Conservation (phyloP, 92 coral and sea anemone genomes). For the Galaxea fascicularis region DNA sequence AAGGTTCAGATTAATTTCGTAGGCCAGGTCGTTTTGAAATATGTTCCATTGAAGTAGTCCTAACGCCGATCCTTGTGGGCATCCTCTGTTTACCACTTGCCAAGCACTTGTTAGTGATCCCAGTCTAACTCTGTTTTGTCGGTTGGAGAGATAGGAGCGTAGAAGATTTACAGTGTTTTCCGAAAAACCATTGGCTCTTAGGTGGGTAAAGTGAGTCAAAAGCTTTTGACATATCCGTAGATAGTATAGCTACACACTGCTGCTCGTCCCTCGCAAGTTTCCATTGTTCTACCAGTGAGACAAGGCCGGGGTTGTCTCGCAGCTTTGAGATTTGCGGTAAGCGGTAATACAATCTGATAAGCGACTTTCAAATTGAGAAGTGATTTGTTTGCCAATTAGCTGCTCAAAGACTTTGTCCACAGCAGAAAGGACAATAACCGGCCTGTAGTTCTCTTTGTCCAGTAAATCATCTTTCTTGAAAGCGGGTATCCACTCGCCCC, state of each 20-base stretch:
- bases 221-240: slow-evolving; percentile 21
- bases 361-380: slow-evolving; percentile 36
- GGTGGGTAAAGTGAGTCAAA: slow-evolving; percentile 15
- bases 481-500: slow-evolving; percentile 58
- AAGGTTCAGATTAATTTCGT: not conserved
- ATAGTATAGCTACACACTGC: not conserved
- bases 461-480: slow-evolving; percentile 51
- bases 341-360: slow-evolving; percentile 45
- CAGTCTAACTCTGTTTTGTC: slow-evolving; percentile 23
- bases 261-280: slow-evolving; percentile 16
- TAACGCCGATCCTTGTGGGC: slow-evolving; percentile 40
- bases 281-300: slow-evolving; percentile 38
- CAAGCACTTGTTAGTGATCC: slow-evolving; percentile 18
- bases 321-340: slow-evolving; percentile 43
- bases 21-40: slow-evolving; percentile 26
- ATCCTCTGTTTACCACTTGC: slow-evolving; percentile 36
- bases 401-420: slow-evolving; percentile 55
- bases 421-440: slow-evolving; percentile 33
- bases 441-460: slow-evolving; percentile 47
- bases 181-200: slow-evolving; percentile 24
- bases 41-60: slow-evolving; percentile 24
- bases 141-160: slow-evolving; percentile 13
- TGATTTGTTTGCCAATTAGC: slow-evolving; percentile 48
- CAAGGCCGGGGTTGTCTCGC: slow-evolving; percentile 48
- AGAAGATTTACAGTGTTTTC: slow-evolving; percentile 5